Evolutionary conservation across 1,140 invertebrate genomes (phyloP), one percentile per base, ranked within the genome.

Genomic region (Eupristina koningsbergeri): DNA sequence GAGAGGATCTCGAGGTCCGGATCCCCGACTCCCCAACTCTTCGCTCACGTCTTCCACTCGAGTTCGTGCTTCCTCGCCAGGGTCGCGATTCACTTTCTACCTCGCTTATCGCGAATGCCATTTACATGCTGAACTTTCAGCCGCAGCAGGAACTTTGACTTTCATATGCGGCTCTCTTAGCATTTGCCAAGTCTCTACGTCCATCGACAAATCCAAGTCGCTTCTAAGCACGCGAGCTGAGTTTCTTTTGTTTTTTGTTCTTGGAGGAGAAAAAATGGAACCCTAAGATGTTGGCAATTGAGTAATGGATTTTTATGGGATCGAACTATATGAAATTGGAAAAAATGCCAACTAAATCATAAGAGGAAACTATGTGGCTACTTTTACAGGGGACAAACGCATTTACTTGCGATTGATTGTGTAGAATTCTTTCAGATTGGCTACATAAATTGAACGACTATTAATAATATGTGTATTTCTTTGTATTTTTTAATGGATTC

Each of bases 111-210:
- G 36, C 36, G 29, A 22, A 7, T 36, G 36, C 1, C 63, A 80
- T 80, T 79, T 64, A 58, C 76, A 79, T 50, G 19, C 17, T 34
- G 22, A 41, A 67, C 77, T 79, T 79, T 79, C 61, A 53, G n/a
- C 29, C 31, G 45, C 9, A 8, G 47, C 47, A 39, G 53, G 15
- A 41, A 78, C 76, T 78, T 78, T 79, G 76, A 67, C 76, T 79
- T 79, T 79, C 76, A 50, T 50, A 50, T 50, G 47, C 15, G 17
- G 15, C 15, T 50, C 47, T 17, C 17, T 50, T 8, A 8, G 13
- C 17, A 2, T 45, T 50, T 50, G 9, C 15, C 47, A 8, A 50
- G n/a, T 50, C 47, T 17, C 47, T 50, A 8, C 9, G 8, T 15
- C 47, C 11, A 45, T 7, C 47, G 47, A 50, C 9, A 50, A 9